phyloP scores from a whole-genome alignment of 2,888 invertebrate genomes.

The Poecilobothrus nobilitatus region DNA sequence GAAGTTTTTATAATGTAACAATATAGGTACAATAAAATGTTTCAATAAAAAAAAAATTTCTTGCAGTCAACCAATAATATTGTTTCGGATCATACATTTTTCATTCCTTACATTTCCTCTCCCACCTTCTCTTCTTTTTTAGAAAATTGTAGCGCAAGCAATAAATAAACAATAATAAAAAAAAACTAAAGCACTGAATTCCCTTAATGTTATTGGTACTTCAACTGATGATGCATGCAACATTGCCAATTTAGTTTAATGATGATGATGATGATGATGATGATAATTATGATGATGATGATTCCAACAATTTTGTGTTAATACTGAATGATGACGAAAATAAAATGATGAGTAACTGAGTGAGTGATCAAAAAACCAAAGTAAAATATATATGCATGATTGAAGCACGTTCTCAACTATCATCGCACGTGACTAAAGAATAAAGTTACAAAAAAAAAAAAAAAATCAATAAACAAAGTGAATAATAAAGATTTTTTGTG shows the following conservation, averaged over 20 bases:
- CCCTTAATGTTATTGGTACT: not conserved
- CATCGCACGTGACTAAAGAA: conserved; percentile 1
- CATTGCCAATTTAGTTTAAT: not conserved
- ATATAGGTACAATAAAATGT: no score
- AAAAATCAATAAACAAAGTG: not conserved
- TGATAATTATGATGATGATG: not conserved
- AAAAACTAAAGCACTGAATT: no score
- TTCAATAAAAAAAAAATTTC: no score
- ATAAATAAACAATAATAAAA: no score
- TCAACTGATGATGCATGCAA: not conserved
- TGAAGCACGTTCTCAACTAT: not conserved
- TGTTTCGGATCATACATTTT: no score
- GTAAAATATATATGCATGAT: not conserved
- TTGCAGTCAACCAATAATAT: no score
- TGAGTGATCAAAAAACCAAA: no score
- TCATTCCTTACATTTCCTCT: no score
- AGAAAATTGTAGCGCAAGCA: no score
- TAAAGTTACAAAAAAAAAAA: not conserved
- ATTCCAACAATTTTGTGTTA: not conserved
- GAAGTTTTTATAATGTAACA: no score
- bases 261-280: not conserved
- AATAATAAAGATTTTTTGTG: not conserved
- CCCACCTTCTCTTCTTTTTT: no score
- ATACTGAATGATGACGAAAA: not conserved
- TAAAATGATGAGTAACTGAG: not conserved